phyloP scores from a whole-genome alignment of 2,113 vertebrate genomes.

The Orthonyx spaldingii region DNA sequence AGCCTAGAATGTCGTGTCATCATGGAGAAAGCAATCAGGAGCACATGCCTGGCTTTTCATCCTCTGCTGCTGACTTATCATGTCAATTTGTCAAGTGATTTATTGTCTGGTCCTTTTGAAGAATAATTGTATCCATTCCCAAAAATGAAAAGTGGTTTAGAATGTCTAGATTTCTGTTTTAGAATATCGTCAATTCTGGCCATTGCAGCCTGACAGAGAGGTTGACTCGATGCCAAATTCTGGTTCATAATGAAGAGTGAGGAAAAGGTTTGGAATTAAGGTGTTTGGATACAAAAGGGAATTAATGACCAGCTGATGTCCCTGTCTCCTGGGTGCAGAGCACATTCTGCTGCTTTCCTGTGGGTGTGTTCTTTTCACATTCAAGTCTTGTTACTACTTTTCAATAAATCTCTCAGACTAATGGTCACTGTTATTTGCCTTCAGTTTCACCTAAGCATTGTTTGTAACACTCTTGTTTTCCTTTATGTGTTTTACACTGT shows the following conservation, averaged over 20 bases:
- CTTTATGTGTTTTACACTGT: neutral
- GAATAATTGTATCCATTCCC: neutral
- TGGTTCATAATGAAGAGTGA: neutral
- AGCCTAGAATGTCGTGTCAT: neutral
- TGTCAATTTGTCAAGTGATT: constrained; percentile 16
- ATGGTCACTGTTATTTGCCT: neutral
- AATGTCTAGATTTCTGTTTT: neutral
- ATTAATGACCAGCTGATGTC: neutral
- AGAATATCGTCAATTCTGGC: neutral
- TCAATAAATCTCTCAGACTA: neutral
- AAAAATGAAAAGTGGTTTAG: neutral
- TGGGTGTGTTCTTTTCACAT: neutral
- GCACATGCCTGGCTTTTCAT: neutral
- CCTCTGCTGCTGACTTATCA: neutral
- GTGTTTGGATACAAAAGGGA: neutral
- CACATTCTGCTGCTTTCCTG: neutral
- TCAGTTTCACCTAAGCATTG: neutral
- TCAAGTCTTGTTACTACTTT: neutral
- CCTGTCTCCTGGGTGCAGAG: neutral
- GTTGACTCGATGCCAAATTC: neutral
- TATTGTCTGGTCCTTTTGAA: neutral
- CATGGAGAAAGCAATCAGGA: neutral
- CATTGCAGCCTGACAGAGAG: neutral
- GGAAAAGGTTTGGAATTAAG: neutral
- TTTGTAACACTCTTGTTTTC: neutral